Percentiles rank a stretch among this genome's conserved stretches.
phyloP scores from a whole-genome alignment of 2,113 vertebrate species.

The Notarius quadriscutis region DNA sequence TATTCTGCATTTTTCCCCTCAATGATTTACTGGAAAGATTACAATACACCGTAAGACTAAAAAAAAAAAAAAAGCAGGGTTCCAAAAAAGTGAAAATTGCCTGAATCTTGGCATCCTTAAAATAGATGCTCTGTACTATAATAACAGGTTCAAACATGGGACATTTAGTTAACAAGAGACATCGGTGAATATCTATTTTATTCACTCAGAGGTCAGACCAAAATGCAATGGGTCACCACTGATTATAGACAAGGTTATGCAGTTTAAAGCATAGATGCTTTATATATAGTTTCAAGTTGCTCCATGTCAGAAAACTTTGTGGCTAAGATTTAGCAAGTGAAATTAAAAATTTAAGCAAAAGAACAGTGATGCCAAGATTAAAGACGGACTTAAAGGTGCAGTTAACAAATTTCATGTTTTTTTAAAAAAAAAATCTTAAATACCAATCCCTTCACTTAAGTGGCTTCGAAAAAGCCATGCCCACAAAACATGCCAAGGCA shows the following conservation, averaged over 20 bases:
- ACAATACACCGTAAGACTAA: background rate
- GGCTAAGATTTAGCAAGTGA: background rate
- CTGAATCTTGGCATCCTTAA: background rate
- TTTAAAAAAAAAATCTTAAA: background rate
- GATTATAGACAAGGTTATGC: conserved; percentile 3
- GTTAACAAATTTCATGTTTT: background rate
- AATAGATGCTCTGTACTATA: background rate
- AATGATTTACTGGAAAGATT: background rate
- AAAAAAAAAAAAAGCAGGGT: background rate
- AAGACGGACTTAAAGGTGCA: background rate
- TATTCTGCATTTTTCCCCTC: too few relatives aligned
- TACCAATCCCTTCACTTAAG: background rate
- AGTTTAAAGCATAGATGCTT: background rate
- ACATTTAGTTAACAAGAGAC: background rate
- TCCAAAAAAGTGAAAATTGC: background rate
- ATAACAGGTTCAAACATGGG: background rate
- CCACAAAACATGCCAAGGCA: background rate
- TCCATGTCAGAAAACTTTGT: background rate
- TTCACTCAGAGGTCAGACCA: background rate
- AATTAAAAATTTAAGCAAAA: background rate
- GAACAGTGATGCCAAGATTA: background rate
- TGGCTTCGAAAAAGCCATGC: background rate
- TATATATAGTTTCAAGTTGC: background rate
- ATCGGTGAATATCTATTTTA: background rate
- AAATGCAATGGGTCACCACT: background rate